Percentiles rank a stretch among this genome's conserved stretches.
phyloP scores from a whole-genome alignment of 2,113 vertebrate genomes.

The Oxygymnocypris stewartii region DNA sequence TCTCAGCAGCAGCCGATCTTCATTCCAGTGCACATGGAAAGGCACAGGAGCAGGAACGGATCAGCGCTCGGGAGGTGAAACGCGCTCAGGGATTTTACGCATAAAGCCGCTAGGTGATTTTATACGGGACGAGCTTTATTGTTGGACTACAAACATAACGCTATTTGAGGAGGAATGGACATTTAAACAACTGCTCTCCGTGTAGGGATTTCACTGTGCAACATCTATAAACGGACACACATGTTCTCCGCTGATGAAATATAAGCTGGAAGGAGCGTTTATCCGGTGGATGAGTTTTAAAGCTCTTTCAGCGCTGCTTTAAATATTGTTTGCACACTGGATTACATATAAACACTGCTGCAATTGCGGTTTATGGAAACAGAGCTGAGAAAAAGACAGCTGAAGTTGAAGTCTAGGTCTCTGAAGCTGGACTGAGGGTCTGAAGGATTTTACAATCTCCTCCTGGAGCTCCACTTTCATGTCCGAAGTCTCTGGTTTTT shows the following conservation, averaged over 20 bases:
- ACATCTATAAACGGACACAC: constrained; percentile 10
- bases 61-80: constrained; percentile 55
- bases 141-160: constrained; percentile 55
- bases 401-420: constrained; percentile 50
- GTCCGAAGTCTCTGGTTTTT: constrained; percentile 68
- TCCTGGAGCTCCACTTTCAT: constrained; percentile 71
- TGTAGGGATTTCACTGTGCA: constrained; percentile 14
- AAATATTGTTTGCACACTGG: constrained; percentile 26
- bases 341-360: constrained; percentile 29
- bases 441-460: constrained; percentile 61
- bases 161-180: not conserved
- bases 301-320: not conserved
- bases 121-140: constrained; percentile 55
- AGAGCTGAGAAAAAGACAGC: constrained; percentile 59
- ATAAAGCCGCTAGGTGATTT: constrained; percentile 56
- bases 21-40: constrained; percentile 73
- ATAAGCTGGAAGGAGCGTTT: not conserved
- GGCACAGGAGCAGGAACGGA: constrained; percentile 61
- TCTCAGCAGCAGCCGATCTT: constrained; percentile 55
- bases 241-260: constrained; percentile 7
- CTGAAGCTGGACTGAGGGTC: constrained; percentile 58
- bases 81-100: constrained; percentile 72
- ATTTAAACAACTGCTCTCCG: constrained; percentile 15
- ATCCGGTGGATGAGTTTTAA: constrained; percentile 19
- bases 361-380: constrained; percentile 66